Conservation (phyloP, 2,888 invertebrate genomes). For the Lamellibrachia satsuma region DNA sequence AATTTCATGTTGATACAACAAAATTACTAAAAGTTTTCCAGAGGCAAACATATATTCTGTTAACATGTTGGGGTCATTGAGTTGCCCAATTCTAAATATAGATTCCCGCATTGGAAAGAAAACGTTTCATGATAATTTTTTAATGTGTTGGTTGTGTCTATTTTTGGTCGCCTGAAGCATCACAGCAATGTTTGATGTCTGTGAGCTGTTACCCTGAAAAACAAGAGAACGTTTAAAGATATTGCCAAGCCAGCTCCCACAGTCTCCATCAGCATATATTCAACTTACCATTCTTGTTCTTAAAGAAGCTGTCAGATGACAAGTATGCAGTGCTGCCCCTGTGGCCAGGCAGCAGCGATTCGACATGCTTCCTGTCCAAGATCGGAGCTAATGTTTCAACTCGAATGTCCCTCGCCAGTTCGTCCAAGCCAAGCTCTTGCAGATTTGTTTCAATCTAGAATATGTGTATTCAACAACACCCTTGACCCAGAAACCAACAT, state of each 20-base stretch:
- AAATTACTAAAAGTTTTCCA: no score
- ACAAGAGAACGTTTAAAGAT: background rate
- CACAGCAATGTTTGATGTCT: background rate
- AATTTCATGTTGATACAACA: no score
- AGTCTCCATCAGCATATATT: background rate
- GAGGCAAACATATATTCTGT: no score
- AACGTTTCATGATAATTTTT: no score
- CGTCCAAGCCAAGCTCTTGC: background rate
- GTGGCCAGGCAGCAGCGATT: background rate
- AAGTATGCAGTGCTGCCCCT: constrained; percentile 6
- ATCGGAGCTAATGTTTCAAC: background rate
- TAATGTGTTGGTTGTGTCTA: background rate
- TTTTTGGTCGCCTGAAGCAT: background rate
- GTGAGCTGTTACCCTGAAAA: background rate
- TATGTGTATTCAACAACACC: background rate
- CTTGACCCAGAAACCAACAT: background rate
- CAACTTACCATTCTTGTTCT: constrained; percentile 1
- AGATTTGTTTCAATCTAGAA: constrained; percentile 1
- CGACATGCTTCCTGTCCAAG: background rate
- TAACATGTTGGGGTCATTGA: background rate
- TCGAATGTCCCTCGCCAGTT: background rate
- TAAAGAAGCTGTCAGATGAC: constrained; percentile 13
- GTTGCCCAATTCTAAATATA: background rate
- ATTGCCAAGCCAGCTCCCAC: background rate
- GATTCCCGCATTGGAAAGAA: background rate